Evolutionary conservation across 1,140 invertebrate species (phyloP), one percentile per base, ranked within the genome.

Genomic region (Polyergus mexicanus): DNA sequence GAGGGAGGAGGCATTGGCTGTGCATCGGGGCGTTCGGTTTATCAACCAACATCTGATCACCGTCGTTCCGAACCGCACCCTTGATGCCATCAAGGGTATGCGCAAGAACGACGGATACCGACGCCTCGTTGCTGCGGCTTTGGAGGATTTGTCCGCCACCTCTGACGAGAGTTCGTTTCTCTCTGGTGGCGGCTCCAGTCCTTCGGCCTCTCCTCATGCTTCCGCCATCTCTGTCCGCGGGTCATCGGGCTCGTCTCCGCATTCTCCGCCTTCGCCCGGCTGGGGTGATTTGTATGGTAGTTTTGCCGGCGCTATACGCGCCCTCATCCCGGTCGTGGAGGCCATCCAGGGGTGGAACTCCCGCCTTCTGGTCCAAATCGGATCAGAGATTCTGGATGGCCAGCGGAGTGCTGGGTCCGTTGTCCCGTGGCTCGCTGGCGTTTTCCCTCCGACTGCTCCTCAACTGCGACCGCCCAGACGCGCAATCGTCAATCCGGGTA

Each of bases 61-160:
- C 6, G 25, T 69, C 22, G 5, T 69, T 6, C 66, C 41, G 0
- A 13, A 28, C 4, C 13, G 66, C 35, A 0, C 66, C 11, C 41
- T 69, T 13, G 35, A 69, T 4, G 66, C 66, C 1, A 69, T 69
- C 66, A 69, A 69, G 66, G 66, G 66, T 0, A 51, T 51, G 66
- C 66, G n/a, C 6, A 38, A 41, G 22, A 25, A 25, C 60, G 60
- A 3, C 11, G 28, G 4, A 6, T 63, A 63, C 3, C 60, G 28
- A 1, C 60, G 58, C 8, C 22, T 60, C 22, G 58, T 60, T 25
- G 65, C 11, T 38, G 65, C 32, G 65, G 58, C 41, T 16, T 0
- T 68, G 4, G 32, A 68, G 65, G 19, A 32, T 25, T 22, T 68
- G 28, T 68, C 41, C 32, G 16, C 13, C 16, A 35, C 19, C 0